Evolutionary conservation across 2,888 invertebrate species (phyloP).

Genomic region (Eristalinus aeneus): DNA sequence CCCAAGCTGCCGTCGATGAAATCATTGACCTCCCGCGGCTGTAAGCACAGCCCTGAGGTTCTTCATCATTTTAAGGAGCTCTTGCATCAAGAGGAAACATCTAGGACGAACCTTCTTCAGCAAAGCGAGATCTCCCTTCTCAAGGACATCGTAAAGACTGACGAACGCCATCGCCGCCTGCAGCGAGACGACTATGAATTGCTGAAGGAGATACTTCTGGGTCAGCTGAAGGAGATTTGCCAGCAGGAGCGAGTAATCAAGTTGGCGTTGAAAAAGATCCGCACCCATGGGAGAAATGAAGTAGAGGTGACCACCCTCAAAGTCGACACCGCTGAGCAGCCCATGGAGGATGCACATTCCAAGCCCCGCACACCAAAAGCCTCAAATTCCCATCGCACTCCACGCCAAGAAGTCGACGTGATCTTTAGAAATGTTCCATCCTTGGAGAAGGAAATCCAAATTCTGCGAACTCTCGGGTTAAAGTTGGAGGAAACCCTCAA

Average conservation of each 20-base stretch:
- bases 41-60: not conserved
- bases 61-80: slow-evolving; percentile 71
- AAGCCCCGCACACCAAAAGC: not conserved
- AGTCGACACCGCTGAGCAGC: slow-evolving; percentile 38
- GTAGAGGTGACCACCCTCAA: slow-evolving; percentile 13
- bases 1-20: not conserved
- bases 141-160: slow-evolving; percentile 73
- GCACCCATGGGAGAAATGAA: not conserved
- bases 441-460: slow-evolving; percentile 75
- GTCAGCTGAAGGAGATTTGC: slow-evolving; percentile 72
- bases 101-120: slow-evolving; percentile 41
- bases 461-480: slow-evolving; percentile 74
- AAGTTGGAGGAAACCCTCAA: slow-evolving; percentile 75
- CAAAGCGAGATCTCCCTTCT: slow-evolving; percentile 72
- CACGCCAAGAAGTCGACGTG: slow-evolving; percentile 73
- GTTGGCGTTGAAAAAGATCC: slow-evolving; percentile 67
- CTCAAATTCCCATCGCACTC: not conserved
- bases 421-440: slow-evolving; percentile 76
- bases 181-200: slow-evolving; percentile 71
- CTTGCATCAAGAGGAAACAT: slow-evolving; percentile 55
- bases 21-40: not conserved
- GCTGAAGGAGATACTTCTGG: slow-evolving; percentile 73
- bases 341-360: slow-evolving; percentile 21
- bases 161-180: slow-evolving; percentile 72
- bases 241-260: slow-evolving; percentile 73